Evolutionary conservation across 2,113 vertebrate species (phyloP).

Genomic region (Drymodes brunneopygia): DNA sequence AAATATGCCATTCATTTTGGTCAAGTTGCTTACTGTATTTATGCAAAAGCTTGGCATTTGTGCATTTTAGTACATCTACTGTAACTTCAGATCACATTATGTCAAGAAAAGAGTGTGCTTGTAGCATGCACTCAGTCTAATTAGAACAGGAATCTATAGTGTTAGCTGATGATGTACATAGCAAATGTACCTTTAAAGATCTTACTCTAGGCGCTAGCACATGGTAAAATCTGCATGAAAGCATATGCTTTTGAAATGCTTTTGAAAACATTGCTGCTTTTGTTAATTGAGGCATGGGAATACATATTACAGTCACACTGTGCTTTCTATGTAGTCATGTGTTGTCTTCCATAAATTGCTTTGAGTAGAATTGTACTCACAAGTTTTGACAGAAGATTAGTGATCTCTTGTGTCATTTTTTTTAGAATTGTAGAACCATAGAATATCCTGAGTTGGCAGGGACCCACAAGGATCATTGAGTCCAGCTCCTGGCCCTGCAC

Average conservation of each 20-base stretch:
- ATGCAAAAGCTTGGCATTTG: neutral
- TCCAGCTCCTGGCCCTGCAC: neutral
- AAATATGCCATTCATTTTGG: neutral
- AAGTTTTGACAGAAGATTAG: neutral
- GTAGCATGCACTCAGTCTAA: neutral
- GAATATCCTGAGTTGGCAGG: neutral
- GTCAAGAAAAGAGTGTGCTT: neutral
- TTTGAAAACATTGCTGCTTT: neutral
- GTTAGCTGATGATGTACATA: neutral
- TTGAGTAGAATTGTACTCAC: neutral
- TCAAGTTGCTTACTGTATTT: neutral
- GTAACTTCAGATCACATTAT: neutral
- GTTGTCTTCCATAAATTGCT: neutral
- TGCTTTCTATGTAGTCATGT: neutral
- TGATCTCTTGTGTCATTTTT: neutral
- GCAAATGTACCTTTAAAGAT: neutral
- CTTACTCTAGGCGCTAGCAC: neutral
- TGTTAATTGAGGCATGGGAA: neutral
- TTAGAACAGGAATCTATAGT: neutral
- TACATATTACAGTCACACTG: neutral
- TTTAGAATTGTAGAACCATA: neutral
- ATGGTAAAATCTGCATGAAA: neutral
- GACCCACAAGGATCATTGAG: neutral
- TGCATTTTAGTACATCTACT: neutral
- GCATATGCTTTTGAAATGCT: neutral